Conservation (phyloP, 2,888 invertebrate species). For the Nephrotoma appendiculata region DNA sequence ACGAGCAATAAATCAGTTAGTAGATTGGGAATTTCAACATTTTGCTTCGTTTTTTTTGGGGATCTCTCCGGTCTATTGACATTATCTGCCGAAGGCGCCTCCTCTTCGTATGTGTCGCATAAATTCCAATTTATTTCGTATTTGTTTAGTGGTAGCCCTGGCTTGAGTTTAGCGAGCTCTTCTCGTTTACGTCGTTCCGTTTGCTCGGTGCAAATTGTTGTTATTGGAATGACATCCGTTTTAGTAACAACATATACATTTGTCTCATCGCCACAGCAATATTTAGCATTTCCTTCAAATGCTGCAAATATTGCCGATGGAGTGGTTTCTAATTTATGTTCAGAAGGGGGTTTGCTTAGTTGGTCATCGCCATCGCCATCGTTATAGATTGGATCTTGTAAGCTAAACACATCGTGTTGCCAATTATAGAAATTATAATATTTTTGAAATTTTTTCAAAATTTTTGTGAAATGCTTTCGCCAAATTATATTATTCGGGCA, state of each 20-base stretch:
- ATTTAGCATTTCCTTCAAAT: background rate
- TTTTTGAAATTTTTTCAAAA: background rate
- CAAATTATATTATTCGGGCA: background rate
- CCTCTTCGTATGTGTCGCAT: background rate
- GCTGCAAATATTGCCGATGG: background rate
- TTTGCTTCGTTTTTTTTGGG: background rate
- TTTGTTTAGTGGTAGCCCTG: background rate
- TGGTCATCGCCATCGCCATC: background rate
- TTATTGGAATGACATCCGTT: background rate
- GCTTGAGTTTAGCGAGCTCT: background rate
- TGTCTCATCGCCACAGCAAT: background rate
- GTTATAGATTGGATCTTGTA: background rate
- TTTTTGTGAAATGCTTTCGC: background rate
- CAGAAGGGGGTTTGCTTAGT: background rate
- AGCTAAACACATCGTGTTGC: background rate
- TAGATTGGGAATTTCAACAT: background rate
- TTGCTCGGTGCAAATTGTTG: background rate
- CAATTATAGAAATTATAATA: background rate
- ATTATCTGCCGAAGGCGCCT: background rate
- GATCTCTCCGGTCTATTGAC: background rate
- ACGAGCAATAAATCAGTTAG: background rate
- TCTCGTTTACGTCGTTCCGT: background rate
- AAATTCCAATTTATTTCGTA: background rate
- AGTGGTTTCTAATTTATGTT: background rate
- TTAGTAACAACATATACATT: background rate